These are phyloP conservation scores for Leptestheria dahalacensis DNA, from an alignment of 1,140 invertebrate genomes.

Conservation along the genomic window DNA sequence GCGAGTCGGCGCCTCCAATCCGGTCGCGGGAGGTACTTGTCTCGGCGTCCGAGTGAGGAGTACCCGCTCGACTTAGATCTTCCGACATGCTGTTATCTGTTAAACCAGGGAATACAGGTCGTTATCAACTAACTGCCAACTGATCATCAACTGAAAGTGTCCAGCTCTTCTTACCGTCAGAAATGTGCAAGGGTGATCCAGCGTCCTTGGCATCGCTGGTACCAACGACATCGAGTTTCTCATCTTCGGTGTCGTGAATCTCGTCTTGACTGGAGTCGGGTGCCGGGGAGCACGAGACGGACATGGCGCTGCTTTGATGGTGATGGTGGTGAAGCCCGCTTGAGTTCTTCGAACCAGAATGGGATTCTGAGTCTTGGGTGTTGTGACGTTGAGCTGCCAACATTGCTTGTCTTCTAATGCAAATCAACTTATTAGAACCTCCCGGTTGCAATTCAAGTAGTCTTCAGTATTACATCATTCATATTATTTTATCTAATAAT, in stretches of 20 bases:
- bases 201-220: slow-evolving; percentile 33
- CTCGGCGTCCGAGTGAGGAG: slow-evolving; percentile 20
- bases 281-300: slow-evolving; percentile 29
- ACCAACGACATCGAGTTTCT: slow-evolving; percentile 72
- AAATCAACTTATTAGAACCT: neutral
- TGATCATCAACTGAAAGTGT: too few relatives aligned
- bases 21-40: slow-evolving; percentile 27
- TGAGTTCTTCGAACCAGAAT: neutral
- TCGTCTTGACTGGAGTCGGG: slow-evolving; percentile 24
- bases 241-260: slow-evolving; percentile 61
- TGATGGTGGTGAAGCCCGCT: slow-evolving; percentile 25
- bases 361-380: slow-evolving; percentile 10
- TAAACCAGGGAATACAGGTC: neutral
- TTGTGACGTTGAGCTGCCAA: slow-evolving; percentile 41
- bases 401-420: slow-evolving; percentile 53
- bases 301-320: slow-evolving; percentile 21
- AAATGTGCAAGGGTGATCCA: slow-evolving; percentile 14
- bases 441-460: too few relatives aligned
- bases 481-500: too few relatives aligned
- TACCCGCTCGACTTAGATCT: slow-evolving; percentile 6
- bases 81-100: slow-evolving; percentile 7
- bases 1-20: slow-evolving; percentile 15
- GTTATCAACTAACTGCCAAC: too few relatives aligned
- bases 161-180: slow-evolving; percentile 13
- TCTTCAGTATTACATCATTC: too few relatives aligned